Evolutionary conservation across 2,888 invertebrate species (phyloP).

Genomic region (Notocelia uddmanniana): DNA sequence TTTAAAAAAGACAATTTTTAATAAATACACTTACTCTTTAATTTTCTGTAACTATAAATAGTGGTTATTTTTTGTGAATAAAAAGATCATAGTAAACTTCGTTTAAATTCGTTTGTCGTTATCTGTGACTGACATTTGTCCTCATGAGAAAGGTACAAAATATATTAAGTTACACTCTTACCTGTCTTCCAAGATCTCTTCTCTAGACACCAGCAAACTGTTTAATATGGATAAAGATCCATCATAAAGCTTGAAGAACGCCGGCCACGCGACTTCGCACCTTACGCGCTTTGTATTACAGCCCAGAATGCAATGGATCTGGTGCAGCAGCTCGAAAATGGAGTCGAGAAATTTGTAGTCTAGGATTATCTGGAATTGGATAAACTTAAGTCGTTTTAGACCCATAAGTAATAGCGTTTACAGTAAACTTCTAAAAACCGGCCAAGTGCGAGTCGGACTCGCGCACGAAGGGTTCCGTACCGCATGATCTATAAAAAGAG

Average conservation of each 20-base stretch:
- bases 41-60: too few relatives aligned
- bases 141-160: neutral
- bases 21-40: too few relatives aligned
- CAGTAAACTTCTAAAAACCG: too few relatives aligned
- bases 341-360: slow-evolving; percentile 77
- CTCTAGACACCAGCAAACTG: slow-evolving; percentile 69
- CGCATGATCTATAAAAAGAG: too few relatives aligned
- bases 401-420: too few relatives aligned
- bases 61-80: too few relatives aligned
- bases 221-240: slow-evolving; percentile 68
- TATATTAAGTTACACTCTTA: slow-evolving; percentile 44
- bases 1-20: too few relatives aligned
- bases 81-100: too few relatives aligned
- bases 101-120: too few relatives aligned
- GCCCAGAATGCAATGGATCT: slow-evolving; percentile 65
- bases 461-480: too few relatives aligned
- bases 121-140: too few relatives aligned
- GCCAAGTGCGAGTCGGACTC: too few relatives aligned
- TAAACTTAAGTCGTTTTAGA: neutral
- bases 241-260: slow-evolving; percentile 68
- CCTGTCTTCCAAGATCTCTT: slow-evolving; percentile 81
- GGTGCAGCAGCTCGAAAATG: slow-evolving; percentile 72
- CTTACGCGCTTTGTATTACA: slow-evolving; percentile 52
- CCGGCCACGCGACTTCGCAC: slow-evolving; percentile 65
- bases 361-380: slow-evolving; percentile 69